Base-by-base conservation (phyloP, 2,888 invertebrate species). In the Autographa gamma region DNA sequence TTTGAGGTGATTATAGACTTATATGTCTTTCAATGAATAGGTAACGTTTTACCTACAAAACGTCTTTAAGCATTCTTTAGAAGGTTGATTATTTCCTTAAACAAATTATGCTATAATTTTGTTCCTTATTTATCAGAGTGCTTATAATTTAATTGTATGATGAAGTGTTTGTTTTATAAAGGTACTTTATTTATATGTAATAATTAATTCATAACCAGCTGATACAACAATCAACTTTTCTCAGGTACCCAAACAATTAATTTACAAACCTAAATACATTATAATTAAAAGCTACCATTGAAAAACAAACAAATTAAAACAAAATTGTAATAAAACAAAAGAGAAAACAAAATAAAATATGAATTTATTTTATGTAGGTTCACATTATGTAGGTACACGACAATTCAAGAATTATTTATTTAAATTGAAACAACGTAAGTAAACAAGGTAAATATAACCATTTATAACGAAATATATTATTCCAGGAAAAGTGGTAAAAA, bases 401-500 rank as follows among this genome's bases (percentile, higher is more conserved):
- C 25, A 1, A 11, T 13, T 41, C 9, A 41, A 41, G 14, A 41
- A 13, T 13, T 41, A 13, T 41, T 41, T 41, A 41, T 41, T 41
- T 41, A 13, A 11, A 9, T 41, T 16, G 43, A 43, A 43, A 43
- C 0, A 43, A 16, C 43, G 14, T 5, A 4, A 16, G 16, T 9
- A 34, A 34, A 34, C 9, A 34, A 34, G 2, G 34, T 34, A 8
- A 34, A 34, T 3, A 34, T 4, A 34, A 34, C 6, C 7, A 5
- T 0, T 34, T 34, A 6, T 34, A 34, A 4, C 9, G 6, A 34
- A 34, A 9, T 2, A 8, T 5, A 8, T 34, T 34, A 0, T 34
- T 34, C 6, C 6, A 48, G n/a, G 8, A 73, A 70, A 82, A 60
- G n/a, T n/a, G 41, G 60, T 52, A 76, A 80, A 80, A 41, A 74